Evolutionary conservation across 2,113 vertebrate species (phyloP), one percentile per base, ranked within the genome.

Genomic region (Chauna torquata): DNA sequence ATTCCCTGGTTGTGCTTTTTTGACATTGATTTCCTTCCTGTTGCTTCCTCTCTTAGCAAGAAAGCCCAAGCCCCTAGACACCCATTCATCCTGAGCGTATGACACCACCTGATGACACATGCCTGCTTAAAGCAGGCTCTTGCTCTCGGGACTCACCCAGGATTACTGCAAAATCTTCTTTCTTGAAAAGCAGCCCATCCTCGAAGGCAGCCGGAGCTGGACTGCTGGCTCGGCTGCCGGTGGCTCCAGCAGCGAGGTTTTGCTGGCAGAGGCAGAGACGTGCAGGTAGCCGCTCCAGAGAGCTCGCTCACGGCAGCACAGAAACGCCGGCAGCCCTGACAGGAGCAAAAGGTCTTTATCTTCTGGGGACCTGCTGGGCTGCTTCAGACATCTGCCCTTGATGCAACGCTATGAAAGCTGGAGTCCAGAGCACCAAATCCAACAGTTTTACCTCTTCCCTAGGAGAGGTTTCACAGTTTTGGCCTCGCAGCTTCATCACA

Each of bases 351-450:
- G 84, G 90, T 80, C 66, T 86, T 40, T 30, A 89, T 44, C 79
- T 68, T 19, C 70, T 44, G 38, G 7, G 36, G 64, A 86, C 55
- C 68, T 50, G 66, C 75, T 72, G 70, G 47, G 74, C 70, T 25
- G 20, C 12, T 66, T 12, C 86, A 69, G 27, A 28, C 20, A 74
- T 2, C 82, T 50, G 71, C 23, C 52, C 62, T 10, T 11, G 24
- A 40, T 1, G 3, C 23, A 52, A 38, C 0, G 24, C 44, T 1
- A 0, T 3, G n/a, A 32, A 65, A 78, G 47, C 20, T 17, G 42
- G 45, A 58, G 64, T 1, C 24, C 72, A 74, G 11, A 54, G 69
- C 80, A 50, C 19, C 80, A 36, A 82, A 71, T 50, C 59, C 59
- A 75, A n/a, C 19, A 17, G 38, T 42, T 84, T 28, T 12, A 23